Percentiles rank a stretch among this genome's conserved stretches.
phyloP scores from a whole-genome alignment of 1,140 invertebrate genomes.

The Monochamus saltuarius region DNA sequence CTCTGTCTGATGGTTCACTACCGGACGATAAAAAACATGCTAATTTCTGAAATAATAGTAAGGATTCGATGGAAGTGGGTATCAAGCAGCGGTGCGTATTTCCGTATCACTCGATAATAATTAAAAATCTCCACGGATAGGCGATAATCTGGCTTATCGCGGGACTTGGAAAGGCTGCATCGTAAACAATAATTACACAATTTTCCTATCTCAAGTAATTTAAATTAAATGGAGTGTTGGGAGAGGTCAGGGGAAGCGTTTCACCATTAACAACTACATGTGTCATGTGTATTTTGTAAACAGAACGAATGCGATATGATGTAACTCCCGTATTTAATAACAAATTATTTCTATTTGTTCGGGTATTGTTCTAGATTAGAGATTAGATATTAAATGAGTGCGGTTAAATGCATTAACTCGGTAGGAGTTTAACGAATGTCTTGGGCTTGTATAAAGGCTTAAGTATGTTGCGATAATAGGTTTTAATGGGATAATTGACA shows the following conservation, averaged over 20 bases:
- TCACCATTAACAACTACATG: not conserved
- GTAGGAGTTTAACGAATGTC: too few relatives aligned
- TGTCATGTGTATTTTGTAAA: too few relatives aligned
- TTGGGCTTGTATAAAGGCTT: too few relatives aligned
- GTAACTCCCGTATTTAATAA: too few relatives aligned
- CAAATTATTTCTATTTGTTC: too few relatives aligned
- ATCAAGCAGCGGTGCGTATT: not conserved
- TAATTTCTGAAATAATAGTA: not conserved
- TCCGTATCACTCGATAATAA: not conserved
- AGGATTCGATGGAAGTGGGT: not conserved
- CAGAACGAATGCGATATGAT: too few relatives aligned
- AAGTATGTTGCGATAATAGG: too few relatives aligned
- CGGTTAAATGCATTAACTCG: too few relatives aligned
- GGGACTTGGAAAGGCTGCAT: not conserved
- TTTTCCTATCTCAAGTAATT: conserved; percentile 4
- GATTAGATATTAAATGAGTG: too few relatives aligned
- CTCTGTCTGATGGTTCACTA: not conserved
- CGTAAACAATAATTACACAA: conserved; percentile 10
- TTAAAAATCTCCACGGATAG: not conserved
- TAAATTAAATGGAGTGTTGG: conserved; percentile 5
- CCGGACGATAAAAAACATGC: not conserved
- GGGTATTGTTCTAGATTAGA: too few relatives aligned
- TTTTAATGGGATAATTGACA: too few relatives aligned
- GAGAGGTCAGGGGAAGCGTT: conserved; percentile 5
- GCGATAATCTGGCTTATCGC: not conserved